Base-by-base conservation (phyloP, 1,140 invertebrate species). In the Drusus annulatus region DNA sequence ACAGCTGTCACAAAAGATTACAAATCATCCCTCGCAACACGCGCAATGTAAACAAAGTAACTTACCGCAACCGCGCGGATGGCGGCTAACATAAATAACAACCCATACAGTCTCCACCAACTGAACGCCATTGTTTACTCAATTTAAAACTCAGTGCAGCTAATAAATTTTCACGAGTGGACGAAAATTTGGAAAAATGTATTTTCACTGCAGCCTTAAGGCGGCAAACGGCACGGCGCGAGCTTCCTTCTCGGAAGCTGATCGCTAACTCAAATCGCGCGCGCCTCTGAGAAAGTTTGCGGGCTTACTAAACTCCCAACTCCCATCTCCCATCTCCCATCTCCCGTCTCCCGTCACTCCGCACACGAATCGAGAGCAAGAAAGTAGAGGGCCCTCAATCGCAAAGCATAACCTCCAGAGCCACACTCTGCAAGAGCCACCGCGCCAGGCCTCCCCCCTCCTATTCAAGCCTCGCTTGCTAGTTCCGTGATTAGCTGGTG, bases 271-370 rank as follows among this genome's bases (percentile, higher is more conserved):
- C 23, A 25, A 69, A 69, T 69, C 65, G 31, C 65, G 65, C 65
- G 65, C 65, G 65, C 19, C 65, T 69, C 65, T 23, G 65, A 69
- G 65, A 69, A 69, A 69, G 65, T 69, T 69, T n/a, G 28, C 65
- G 65, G n/a, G 65, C 36, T 69, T n/a, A 69, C 65, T 69, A 69
- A 63, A 69, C 65, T 45, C 65, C 17, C 62, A 65, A 16, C 65
- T 23, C 60, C 19, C 60, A 15, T 17, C 19, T n/a, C n/a, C n/a
- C n/a, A n/a, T n/a, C n/a, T n/a, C n/a, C n/a, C n/a, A n/a, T n/a
- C 65, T 45, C 65, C 17, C 62, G 36, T 28, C 65, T 23, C 60
- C 19, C 60, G 23, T 17, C 19, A 28, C 62, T 63, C 62, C 16
- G 25, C 23, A 45, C 65, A 13, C 31, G 0, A n/a, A 69, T 45